Evolutionary conservation across 2,797 vertebrate genomes (phyloP).

Genomic region (Nyctalus aviator): DNA sequence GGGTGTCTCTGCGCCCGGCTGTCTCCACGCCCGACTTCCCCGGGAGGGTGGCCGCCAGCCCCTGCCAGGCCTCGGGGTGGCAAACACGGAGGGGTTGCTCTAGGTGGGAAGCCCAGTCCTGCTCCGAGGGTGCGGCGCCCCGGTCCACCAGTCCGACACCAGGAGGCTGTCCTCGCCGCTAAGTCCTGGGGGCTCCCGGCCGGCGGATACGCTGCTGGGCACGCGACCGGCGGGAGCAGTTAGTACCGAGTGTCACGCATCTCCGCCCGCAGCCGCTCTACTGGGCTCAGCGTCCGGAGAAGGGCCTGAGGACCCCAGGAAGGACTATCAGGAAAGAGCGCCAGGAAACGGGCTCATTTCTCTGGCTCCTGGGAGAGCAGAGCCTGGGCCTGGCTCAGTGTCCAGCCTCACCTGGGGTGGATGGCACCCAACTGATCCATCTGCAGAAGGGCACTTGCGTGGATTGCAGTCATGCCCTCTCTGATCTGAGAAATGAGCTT

Average conservation of each 20-base stretch:
- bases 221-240: background rate
- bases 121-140: background rate
- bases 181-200: background rate
- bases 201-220: background rate
- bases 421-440: background rate
- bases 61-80: slow-evolving; percentile 26
- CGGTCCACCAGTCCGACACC: background rate
- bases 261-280: background rate
- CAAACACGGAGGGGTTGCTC: background rate
- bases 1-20: background rate
- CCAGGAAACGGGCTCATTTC: background rate
- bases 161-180: background rate
- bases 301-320: background rate
- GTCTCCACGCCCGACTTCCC: background rate
- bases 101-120: background rate
- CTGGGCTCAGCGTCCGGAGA: background rate
- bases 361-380: background rate
- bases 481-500: background rate
- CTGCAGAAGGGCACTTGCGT: background rate
- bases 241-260: background rate
- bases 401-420: background rate
- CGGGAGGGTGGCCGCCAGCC: background rate
- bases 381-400: background rate
- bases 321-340: background rate
- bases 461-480: background rate